A percentile compares a stretch with the other conserved stretches of the same genome.
Evolutionary conservation across 2,113 vertebrate species (phyloP).

Genomic region (Willisornis vidua): DNA sequence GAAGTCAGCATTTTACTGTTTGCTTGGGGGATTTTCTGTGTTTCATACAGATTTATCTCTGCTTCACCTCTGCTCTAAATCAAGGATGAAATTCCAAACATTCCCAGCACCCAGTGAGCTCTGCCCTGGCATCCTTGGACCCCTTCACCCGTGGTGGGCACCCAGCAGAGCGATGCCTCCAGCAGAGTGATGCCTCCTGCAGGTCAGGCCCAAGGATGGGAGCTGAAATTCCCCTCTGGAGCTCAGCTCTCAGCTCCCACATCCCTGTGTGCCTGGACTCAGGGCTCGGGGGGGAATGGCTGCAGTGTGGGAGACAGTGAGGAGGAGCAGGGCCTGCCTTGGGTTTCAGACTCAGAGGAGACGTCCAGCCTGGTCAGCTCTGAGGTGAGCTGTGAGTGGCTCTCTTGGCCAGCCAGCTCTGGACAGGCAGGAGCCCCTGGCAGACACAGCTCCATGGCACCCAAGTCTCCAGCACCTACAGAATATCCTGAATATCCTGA

Average conservation of each 20-base stretch:
- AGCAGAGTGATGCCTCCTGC: background rate
- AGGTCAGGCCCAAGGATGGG: background rate
- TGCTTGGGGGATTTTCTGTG: background rate
- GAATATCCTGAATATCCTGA: background rate
- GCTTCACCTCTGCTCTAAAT: background rate
- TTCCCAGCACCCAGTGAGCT: background rate
- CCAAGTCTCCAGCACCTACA: background rate
- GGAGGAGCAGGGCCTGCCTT: no score
- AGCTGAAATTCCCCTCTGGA: background rate
- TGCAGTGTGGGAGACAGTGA: rapidly evolving
- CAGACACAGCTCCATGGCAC: background rate
- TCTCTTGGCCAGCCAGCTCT: background rate
- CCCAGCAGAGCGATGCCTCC: background rate
- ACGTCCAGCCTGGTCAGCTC: rapidly evolving
- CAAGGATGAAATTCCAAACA: background rate
- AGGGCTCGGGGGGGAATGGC: background rate
- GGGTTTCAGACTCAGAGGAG: no score
- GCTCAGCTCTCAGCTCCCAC: background rate
- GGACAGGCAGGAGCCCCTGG: rapidly evolving
- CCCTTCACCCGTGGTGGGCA: background rate
- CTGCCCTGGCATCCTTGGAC: background rate
- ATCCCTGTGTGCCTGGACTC: background rate
- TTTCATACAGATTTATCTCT: background rate
- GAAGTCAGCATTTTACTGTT: background rate
- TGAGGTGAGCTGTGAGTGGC: background rate